These are phyloP conservation scores for Bolborhynchus lineola DNA, from an alignment of 2,113 vertebrate species.

Conservation along the genomic window DNA sequence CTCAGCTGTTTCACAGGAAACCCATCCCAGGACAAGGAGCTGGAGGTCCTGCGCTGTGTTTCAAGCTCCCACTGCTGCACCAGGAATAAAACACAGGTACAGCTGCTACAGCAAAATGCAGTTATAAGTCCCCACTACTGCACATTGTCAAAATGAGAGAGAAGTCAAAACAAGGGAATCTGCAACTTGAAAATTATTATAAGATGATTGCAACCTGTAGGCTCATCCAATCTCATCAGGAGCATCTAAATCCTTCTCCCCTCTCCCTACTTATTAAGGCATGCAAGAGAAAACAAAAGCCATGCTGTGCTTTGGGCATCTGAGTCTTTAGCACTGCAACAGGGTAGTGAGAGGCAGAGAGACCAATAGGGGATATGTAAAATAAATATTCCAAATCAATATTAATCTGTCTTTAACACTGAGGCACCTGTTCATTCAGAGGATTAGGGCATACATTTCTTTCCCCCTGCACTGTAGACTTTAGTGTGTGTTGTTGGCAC, in stretches of 20 bases:
- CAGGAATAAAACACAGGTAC: background rate
- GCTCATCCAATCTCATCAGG: background rate
- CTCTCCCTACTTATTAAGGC: background rate
- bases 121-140: background rate
- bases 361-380: background rate
- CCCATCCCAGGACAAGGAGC: accelerated
- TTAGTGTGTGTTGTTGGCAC: background rate
- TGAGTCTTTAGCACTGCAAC: background rate
- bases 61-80: background rate
- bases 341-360: background rate
- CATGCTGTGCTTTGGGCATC: background rate
- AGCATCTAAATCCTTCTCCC: background rate
- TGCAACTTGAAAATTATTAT: background rate
- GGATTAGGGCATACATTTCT: background rate
- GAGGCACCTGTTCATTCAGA: background rate
- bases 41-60: accelerated
- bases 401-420: background rate
- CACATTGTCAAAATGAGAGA: accelerated
- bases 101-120: background rate
- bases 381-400: background rate
- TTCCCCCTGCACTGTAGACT: background rate
- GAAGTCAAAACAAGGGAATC: background rate
- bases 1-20: background rate
- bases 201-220: background rate
- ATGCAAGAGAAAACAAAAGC: background rate